Base-by-base conservation (phyloP, 1,140 invertebrate genomes). In the Trichonephila inaurata region DNA sequence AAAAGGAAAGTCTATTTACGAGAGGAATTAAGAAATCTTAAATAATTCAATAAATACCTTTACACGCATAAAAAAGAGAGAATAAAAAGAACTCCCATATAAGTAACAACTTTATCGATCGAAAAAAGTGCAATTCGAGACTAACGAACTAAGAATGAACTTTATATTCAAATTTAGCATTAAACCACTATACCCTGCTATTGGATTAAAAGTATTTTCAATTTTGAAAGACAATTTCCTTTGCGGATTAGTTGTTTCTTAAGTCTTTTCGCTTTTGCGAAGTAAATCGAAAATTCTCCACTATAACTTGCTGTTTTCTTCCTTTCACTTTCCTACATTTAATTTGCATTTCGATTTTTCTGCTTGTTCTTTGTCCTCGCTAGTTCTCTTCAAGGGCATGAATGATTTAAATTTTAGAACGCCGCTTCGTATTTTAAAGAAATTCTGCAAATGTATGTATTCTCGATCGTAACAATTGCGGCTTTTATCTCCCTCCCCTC, bases 301-400 rank as follows among this genome's bases (percentile, higher is more conserved):
- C 62, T 58, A 88, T 88, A 88, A 88, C 61, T 88, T 88, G 33
- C 24, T n/a, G 21, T 60, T 88, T 64, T 40, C 28, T 88, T 21
- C 28, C 33, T 88, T 51, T 19, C 51, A 14, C 60, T 33, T 61
- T 44, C 62, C 28, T 64, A 64, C 86, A 66, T 88, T 88, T 88
- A 88, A 88, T 88, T 88, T 88, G 86, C 86, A 88, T 88, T 88
- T 88, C 62, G 86, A 62, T 88, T 88, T 88, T 88, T 88, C 86
- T 83, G 51, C 82, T 51, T 83, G 82, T 83, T 64, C 86, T 85
- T 85, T 24, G 51, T 85, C 83, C 83, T 85, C 58, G 24, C 83
- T 12, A 28, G 33, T 12, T 28, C n/a, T 28, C n/a, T 85, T 85
- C 14, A 85, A 85, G 58, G 83, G 83, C 83, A 58, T 19, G 61